Evolutionary conservation across 1,140 invertebrate species (phyloP).

Genomic region (Plectus sambesii): DNA sequence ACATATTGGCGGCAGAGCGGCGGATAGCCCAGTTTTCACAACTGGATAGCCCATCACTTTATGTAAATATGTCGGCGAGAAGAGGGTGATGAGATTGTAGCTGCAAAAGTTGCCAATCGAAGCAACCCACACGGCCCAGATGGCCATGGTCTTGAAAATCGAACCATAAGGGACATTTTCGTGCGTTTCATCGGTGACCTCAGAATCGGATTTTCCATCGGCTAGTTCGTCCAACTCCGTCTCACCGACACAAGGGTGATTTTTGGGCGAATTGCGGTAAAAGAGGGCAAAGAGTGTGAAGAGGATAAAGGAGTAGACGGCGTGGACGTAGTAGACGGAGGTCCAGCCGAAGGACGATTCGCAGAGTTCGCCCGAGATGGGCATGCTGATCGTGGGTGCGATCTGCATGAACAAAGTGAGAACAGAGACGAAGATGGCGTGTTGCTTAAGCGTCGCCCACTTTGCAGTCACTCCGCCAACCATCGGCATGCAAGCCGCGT

Average conservation of each 20-base stretch:
- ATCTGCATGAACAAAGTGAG: constrained; percentile 21
- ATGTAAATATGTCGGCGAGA: constrained; percentile 18
- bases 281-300: constrained; percentile 20
- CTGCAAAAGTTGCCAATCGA: constrained; percentile 15
- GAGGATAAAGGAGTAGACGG: constrained; percentile 6
- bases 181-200: too few relatives aligned
- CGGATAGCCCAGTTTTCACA: constrained; percentile 13
- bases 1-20: constrained; percentile 14
- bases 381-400: constrained; percentile 17
- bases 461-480: constrained; percentile 17
- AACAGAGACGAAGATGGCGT: constrained; percentile 22
- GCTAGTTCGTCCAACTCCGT: too few relatives aligned
- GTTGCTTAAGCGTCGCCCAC: constrained; percentile 23
- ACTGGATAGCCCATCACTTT: constrained; percentile 18
- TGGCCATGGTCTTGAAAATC: constrained; percentile 10
- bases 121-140: constrained; percentile 13
- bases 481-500: constrained; percentile 22
- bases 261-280: constrained; percentile 27
- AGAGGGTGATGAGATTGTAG: constrained; percentile 17
- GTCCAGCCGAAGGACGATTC: constrained; percentile 20
- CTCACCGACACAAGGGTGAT: constrained; percentile 22
- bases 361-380: constrained; percentile 20
- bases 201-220: too few relatives aligned
- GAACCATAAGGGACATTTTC: constrained; percentile 6
- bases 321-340: constrained; percentile 22